Base-by-base conservation (phyloP, 2,888 invertebrate species). In the Trichacis sp. region DNA sequence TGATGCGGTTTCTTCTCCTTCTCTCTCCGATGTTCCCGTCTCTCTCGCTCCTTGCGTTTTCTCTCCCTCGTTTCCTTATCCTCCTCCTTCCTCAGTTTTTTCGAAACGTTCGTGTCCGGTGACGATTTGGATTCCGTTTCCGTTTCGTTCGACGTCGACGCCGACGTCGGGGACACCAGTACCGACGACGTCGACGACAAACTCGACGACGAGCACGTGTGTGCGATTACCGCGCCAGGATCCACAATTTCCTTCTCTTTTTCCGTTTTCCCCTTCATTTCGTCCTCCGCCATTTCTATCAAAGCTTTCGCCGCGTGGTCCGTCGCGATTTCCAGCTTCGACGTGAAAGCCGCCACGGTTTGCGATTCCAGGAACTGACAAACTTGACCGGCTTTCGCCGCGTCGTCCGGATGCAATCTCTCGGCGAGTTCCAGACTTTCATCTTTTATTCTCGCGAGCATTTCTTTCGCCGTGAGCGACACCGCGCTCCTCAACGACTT, bases 281-380 rank as follows among this genome's bases (percentile, higher is more conserved):
- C 84, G 2, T 84, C 84, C 47, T 84, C 84, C 0, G 84, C 83
- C 81, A 82, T 84, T 58, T 84, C 84, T 5, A 84, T 78, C 1
- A 84, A 52, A 1, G 84, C 84, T 46, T 84, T 84, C 0, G 84
- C 80, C 0, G 84, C 84, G 29, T 83, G 82, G 6, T 84, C 84
- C 1, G 84, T 84, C 0, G 83, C 84, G 48, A 78, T 79, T 29
- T 83, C 82, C 58, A 83, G 73, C 29, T 84, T 80, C 0, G 79
- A 76, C 2, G 76, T 75, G 42, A 84, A 84, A 1, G 81, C 80
- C 11, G 71, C 52, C 0, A 77, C 70, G 0, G 83, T 83, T 54
- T 83, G 80, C 1, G 68, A 66, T 30, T 80, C 79, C 48, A 84
- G 51, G 36, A 80, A 48, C 47, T 76, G 70, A 19, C 73, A 76